Conservation (phyloP, 2,113 vertebrate species). For the Lichenostomus cassidix region DNA sequence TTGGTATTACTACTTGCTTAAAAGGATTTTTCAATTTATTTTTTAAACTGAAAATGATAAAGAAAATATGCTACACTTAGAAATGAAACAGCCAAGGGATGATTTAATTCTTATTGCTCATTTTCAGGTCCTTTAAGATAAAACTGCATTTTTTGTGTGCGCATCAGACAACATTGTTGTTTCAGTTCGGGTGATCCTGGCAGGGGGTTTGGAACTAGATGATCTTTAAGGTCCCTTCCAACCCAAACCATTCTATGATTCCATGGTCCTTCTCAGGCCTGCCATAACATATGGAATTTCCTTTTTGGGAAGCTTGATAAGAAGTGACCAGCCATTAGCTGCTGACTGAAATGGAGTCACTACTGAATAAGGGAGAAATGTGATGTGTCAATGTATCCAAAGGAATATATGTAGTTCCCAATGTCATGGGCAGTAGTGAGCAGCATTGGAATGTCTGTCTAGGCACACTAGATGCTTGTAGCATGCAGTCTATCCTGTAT, state of each 20-base stretch:
- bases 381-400: neutral
- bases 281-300: neutral
- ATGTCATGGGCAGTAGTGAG: neutral
- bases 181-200: neutral
- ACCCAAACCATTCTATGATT: neutral
- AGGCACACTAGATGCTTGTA: neutral
- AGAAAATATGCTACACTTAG: neutral
- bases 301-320: neutral
- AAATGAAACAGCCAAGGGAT: neutral
- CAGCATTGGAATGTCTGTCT: neutral
- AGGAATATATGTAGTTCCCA: neutral
- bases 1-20: neutral
- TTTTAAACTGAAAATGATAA: neutral
- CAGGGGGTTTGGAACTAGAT: neutral
- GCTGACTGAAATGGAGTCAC: neutral
- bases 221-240: neutral
- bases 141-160: neutral
- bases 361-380: neutral
- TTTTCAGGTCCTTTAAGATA: neutral
- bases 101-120: neutral
- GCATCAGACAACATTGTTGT: neutral
- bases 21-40: neutral
- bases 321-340: neutral
- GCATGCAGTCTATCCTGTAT: rapidly evolving
- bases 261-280: neutral